These are phyloP conservation scores for Drosophila littoralis DNA, from an alignment of 1,140 invertebrate species.

Conservation along the genomic window DNA sequence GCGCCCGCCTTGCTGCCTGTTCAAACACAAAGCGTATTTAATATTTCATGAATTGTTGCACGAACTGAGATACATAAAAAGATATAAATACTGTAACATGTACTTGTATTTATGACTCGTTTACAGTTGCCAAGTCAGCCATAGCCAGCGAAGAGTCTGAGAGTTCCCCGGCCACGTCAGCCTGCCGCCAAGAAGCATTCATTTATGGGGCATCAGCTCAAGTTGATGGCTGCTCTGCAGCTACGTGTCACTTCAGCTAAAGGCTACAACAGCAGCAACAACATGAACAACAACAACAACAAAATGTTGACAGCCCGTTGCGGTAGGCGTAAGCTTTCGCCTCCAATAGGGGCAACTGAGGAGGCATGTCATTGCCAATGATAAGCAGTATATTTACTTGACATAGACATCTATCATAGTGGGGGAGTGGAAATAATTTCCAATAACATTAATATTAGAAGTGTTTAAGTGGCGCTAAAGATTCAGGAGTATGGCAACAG, in stretches of 20 bases:
- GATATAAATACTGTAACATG: conserved; percentile 40
- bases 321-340: not conserved
- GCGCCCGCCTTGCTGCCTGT: not conserved
- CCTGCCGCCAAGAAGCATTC: conserved; percentile 56
- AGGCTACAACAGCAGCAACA: conserved; percentile 20
- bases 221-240: conserved; percentile 40
- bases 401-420: conserved; percentile 59
- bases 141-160: conserved; percentile 35
- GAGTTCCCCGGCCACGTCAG: conserved; percentile 18
- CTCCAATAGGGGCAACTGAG: not conserved
- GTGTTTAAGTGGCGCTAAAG: conserved; percentile 19
- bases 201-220: conserved; percentile 59
- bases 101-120: conserved; percentile 63
- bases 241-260: conserved; percentile 43
- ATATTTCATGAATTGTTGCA: conserved; percentile 76
- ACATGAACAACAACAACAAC: conserved; percentile 12
- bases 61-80: conserved; percentile 50
- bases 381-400: conserved; percentile 65
- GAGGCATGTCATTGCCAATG: conserved; percentile 25
- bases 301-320: conserved; percentile 48
- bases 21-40: conserved; percentile 57
- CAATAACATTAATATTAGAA: conserved; percentile 30
- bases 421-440: conserved; percentile 10
- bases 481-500: not conserved
- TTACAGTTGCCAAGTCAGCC: conserved; percentile 76